Base-by-base conservation (phyloP, 1,140 invertebrate genomes). In the Trichogramma pretiosum region DNA sequence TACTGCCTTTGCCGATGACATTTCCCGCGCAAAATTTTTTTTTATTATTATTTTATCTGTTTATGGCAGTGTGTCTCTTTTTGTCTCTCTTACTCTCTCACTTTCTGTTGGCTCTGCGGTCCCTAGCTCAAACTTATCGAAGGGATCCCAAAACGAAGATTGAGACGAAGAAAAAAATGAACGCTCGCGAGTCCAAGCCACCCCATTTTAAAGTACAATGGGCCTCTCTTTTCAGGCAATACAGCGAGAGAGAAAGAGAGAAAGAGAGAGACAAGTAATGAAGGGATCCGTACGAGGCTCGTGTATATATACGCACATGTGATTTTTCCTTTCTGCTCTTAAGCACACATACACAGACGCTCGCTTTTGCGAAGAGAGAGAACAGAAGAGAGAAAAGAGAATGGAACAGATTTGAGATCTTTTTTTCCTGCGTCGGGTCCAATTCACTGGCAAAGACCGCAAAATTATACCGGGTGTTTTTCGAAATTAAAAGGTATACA, bases 201-300 rank as follows among this genome's bases (percentile, higher is more conserved):
- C 60, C 56, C 60, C 53, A 61, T 63, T 64, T 59, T 44, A 22
- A 0, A 60, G 56, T 49, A 63, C 61, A 64, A 64, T 64, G 55
- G 58, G 54, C 28, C 23, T 40, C 55, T 62, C 52, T 55, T 62
- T 59, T 58, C 52, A 58, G 56, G 55, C 58, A 46, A n/a, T n/a
- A n/a, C n/a, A n/a, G n/a, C n/a, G n/a, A n/a, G n/a, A n/a, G n/a
- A n/a, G n/a, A n/a, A n/a, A n/a, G n/a, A n/a, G n/a, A n/a, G n/a
- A n/a, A n/a, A n/a, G n/a, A n/a, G n/a, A n/a, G n/a, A n/a, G 52
- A 53, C 57, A 28, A 55, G 58, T 59, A 63, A 63, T 61, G 61
- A 61, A 62, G 54, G 59, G 60, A 58, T 62, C 49, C 52, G 55
- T 58, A 56, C 34, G 24, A 28, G 24, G 24, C 24, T 28, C 24